Percentiles rank a stretch among this genome's conserved stretches.
phyloP scores from a whole-genome alignment of 64 coral and sea anemone genomes.

The Montipora cactus region DNA sequence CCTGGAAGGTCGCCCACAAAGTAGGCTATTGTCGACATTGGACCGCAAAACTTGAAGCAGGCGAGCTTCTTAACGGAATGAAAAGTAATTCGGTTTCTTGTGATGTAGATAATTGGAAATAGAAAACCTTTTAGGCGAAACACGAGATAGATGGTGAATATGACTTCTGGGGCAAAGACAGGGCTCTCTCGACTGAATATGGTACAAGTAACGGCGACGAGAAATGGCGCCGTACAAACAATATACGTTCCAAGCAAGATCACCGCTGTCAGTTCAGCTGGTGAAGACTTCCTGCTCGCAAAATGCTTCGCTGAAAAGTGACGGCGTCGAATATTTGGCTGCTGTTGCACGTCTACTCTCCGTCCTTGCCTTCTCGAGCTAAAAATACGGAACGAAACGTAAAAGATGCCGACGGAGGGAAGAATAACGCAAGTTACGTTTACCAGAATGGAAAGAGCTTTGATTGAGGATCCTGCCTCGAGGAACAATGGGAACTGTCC shows the following conservation, averaged over 20 bases:
- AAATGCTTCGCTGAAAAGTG: slow-evolving; percentile 63
- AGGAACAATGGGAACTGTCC: slow-evolving; percentile 41
- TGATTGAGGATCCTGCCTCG: slow-evolving; percentile 16
- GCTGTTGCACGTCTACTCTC: slow-evolving; percentile 45
- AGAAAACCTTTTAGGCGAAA: slow-evolving; percentile 74
- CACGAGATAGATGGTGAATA: slow-evolving; percentile 50
- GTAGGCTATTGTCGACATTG: neutral
- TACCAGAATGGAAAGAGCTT: slow-evolving; percentile 36
- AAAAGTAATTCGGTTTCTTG: slow-evolving; percentile 64
- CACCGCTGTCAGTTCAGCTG: slow-evolving; percentile 52
- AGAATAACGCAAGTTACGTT: slow-evolving; percentile 57
- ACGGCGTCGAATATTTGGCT: neutral
- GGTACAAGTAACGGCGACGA: slow-evolving; percentile 53
- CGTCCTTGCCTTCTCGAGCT: slow-evolving; percentile 59
- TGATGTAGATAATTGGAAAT: slow-evolving; percentile 81
- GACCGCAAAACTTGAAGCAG: neutral
- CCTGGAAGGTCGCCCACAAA: neutral
- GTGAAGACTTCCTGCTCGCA: neutral
- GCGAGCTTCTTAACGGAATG: slow-evolving; percentile 11
- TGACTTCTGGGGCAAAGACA: neutral
- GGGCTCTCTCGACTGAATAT: slow-evolving; percentile 10
- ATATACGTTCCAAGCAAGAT: slow-evolving; percentile 68
- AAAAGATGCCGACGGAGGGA: slow-evolving; percentile 49
- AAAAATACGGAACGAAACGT: slow-evolving; percentile 59
- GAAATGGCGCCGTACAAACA: slow-evolving; percentile 52